Percentiles rank a stretch among this genome's conserved stretches.
These are phyloP conservation scores for Noctua pronuba DNA, from an alignment of 2,888 invertebrate genomes.

Conservation along the genomic window DNA sequence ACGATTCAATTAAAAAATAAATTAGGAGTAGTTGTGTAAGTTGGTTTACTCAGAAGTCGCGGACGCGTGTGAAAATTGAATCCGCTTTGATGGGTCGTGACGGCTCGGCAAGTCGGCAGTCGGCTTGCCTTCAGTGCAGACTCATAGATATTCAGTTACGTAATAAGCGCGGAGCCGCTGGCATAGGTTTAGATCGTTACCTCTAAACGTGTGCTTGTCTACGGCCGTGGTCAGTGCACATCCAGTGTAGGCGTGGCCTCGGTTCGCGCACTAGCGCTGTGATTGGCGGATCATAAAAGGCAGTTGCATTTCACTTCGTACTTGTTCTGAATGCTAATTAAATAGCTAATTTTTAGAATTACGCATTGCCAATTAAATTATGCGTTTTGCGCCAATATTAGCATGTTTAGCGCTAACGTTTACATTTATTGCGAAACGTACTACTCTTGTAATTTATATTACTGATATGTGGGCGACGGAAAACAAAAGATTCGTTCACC, in stretches of 20 bases:
- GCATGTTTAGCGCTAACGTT: slow-evolving; percentile 54
- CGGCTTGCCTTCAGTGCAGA: slow-evolving; percentile 58
- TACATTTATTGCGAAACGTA: slow-evolving; percentile 55
- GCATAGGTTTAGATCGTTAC: slow-evolving; percentile 68
- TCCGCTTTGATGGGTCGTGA: slow-evolving; percentile 68
- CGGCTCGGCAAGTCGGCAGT: slow-evolving; percentile 40
- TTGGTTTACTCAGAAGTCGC: slow-evolving; percentile 66
- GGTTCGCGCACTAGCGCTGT: slow-evolving; percentile 72
- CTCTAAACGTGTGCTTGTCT: slow-evolving; percentile 66
- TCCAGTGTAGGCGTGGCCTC: slow-evolving; percentile 84
- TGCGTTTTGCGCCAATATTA: slow-evolving; percentile 55
- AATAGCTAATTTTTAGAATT: slow-evolving; percentile 70
- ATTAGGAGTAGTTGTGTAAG: slow-evolving; percentile 60
- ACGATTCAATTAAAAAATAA: slow-evolving; percentile 58
- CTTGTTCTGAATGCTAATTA: slow-evolving; percentile 82
- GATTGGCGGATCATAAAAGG: slow-evolving; percentile 82
- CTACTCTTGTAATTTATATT: slow-evolving; percentile 28
- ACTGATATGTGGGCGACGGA: slow-evolving; percentile 21
- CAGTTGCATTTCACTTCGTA: slow-evolving; percentile 86
- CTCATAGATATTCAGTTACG: slow-evolving; percentile 65
- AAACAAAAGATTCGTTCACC: slow-evolving; percentile 41
- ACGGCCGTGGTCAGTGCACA: slow-evolving; percentile 75
- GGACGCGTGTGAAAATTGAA: slow-evolving; percentile 69
- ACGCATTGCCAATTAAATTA: slow-evolving; percentile 50
- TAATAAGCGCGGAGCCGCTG: slow-evolving; percentile 60